Conservation (phyloP, 2,888 invertebrate species). For the Pasiphila rectangulata region DNA sequence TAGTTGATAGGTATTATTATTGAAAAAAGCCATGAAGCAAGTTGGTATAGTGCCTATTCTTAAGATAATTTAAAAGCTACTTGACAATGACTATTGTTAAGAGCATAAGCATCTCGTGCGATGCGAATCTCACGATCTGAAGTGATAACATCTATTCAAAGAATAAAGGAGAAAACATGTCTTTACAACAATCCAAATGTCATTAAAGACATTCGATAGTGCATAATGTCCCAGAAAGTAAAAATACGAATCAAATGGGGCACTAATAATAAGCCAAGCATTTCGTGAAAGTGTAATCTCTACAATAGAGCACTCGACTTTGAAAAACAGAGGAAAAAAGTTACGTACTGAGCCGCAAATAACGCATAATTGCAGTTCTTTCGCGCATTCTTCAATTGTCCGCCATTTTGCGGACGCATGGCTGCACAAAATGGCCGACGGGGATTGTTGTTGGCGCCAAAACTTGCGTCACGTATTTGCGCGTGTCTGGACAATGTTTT, state of each 20-base stretch:
- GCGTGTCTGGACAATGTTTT: constrained; percentile 27
- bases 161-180: constrained; percentile 6
- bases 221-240: constrained; percentile 18
- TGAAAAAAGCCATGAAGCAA: too few species aligned
- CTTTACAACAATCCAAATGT: constrained; percentile 18
- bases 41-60: too few species aligned
- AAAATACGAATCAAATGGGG: constrained; percentile 22
- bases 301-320: constrained; percentile 23
- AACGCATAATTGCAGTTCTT: constrained; percentile 27
- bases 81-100: background rate
- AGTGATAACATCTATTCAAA: constrained; percentile 15
- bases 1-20: too few species aligned
- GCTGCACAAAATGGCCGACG: constrained; percentile 30
- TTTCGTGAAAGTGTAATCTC: constrained; percentile 27
- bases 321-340: constrained; percentile 6
- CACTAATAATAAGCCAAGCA: constrained; percentile 9
- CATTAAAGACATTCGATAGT: constrained; percentile 23
- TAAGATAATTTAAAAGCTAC: too few species aligned
- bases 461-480: constrained; percentile 33
- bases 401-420: constrained; percentile 27
- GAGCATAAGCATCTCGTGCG: constrained; percentile 4
- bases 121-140: constrained; percentile 3
- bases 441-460: constrained; percentile 39
- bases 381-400: constrained; percentile 16
- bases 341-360: constrained; percentile 19